Evolutionary conservation across 2,888 invertebrate genomes (phyloP), one percentile per base, ranked within the genome.

Genomic region (Margaritifera margaritifera): DNA sequence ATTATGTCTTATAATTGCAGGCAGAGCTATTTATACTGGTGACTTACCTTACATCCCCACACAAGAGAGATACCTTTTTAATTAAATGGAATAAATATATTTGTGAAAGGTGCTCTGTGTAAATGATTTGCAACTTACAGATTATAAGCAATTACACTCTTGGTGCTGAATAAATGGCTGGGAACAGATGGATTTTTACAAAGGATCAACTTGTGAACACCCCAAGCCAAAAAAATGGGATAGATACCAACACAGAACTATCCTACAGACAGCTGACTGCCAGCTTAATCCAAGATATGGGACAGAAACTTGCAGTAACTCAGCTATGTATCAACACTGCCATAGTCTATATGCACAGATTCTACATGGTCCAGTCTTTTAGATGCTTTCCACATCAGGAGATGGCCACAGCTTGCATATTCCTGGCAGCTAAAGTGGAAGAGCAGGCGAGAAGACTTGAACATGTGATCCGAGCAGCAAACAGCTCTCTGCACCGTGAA

Each of bases 291-390:
- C 98, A 98, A 93, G 98, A 98, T 91, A 98, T 99, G 96, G 98
- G 98, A 86, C 98, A 98, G 91, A 93, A 95, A 89, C 93, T 99
- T 85, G 95, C 95, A 93, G 97, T 98, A 97, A 95, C 96, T 62
- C 98, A 98, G 91, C 91, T 98, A 91, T 98, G 98, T 90, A 98
- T 98, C 91, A 99, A 98, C 91, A 98, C 98, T 74, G 98, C 98
- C 52, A 98, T 98, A 87, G 98, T 99, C 68, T 99, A 99, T 88
- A 98, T 99, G 98, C 99, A 99, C 91, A 93, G 99, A 68, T 99
- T 99, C 92, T 99, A 98, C 91, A 97, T 98, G 91, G 98, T 96
- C 92, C 98, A 99, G 90, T 97, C 98, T n/a, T 96, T 99, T 91
- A 94, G 95, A 64, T 95, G 95, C 89, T 99, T 98, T 90, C 96